Conservation (phyloP, 92 coral and sea anemone genomes). For the Parazoanthus atlanticus region DNA sequence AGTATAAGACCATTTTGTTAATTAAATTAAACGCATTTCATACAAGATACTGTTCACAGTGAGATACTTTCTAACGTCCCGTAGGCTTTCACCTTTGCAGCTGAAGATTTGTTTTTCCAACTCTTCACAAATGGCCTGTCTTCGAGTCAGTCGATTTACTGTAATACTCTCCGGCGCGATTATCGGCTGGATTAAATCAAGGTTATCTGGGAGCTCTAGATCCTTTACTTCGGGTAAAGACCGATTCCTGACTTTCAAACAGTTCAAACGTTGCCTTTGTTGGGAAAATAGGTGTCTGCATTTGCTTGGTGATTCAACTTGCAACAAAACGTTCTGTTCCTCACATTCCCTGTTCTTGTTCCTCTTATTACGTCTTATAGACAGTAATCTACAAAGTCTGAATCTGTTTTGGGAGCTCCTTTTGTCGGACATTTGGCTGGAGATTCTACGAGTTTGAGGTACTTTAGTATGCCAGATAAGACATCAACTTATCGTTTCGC, state of each 20-base stretch:
- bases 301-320: background rate
- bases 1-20: background rate
- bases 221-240: background rate
- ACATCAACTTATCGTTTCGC: background rate
- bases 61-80: constrained; percentile 72
- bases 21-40: constrained; percentile 64
- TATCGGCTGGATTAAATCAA: background rate
- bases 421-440: background rate
- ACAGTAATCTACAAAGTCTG: background rate
- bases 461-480: background rate
- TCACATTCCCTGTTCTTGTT: background rate
- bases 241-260: background rate
- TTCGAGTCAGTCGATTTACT: constrained; percentile 41
- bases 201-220: too few relatives aligned
- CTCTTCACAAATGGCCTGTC: constrained; percentile 91
- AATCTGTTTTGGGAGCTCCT: background rate
- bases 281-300: background rate
- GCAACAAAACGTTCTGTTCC: background rate
- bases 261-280: background rate
- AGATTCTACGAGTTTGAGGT: background rate
- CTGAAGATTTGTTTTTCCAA: constrained; percentile 68
- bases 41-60: constrained; percentile 64
- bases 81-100: constrained; percentile 69
- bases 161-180: constrained; percentile 25
- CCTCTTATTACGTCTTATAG: background rate